Conservation (phyloP, 2,113 vertebrate species). For the Clarias gariepinus region DNA sequence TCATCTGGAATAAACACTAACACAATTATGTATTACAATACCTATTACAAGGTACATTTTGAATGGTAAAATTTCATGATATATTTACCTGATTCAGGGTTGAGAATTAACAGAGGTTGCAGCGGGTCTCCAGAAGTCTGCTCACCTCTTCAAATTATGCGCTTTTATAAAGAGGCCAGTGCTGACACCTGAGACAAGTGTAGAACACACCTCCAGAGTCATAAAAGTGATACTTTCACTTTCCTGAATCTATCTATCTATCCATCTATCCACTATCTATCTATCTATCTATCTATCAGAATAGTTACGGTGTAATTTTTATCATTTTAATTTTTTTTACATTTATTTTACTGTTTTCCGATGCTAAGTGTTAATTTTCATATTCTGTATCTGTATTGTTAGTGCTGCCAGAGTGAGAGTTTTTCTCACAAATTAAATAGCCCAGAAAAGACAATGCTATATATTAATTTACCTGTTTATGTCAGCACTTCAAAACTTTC, state of each 20-base stretch:
- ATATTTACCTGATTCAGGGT: conserved; percentile 14
- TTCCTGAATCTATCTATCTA: neutral
- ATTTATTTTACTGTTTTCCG: neutral
- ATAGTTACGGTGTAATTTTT: neutral
- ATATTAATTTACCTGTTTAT: neutral
- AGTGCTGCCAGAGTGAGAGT: neutral
- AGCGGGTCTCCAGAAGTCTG: neutral
- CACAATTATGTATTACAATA: neutral
- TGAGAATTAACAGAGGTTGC: neutral
- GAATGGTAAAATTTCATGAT: too few relatives aligned
- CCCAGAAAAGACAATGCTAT: neutral
- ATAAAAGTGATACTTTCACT: conserved; percentile 10
- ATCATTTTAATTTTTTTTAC: neutral
- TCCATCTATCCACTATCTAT: too few relatives aligned
- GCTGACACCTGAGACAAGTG: conserved; percentile 20
- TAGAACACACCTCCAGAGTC: conserved; percentile 8
- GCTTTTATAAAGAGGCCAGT: conserved; percentile 22
- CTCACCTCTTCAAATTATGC: neutral
- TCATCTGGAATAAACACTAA: neutral
- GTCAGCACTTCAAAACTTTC: neutral
- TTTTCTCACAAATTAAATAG: neutral
- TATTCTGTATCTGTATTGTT: neutral
- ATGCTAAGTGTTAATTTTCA: neutral
- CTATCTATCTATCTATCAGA: neutral
- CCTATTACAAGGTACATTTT: too few relatives aligned